Conservation (phyloP, 1,140 invertebrate genomes). For the Drosophila mayri region DNA sequence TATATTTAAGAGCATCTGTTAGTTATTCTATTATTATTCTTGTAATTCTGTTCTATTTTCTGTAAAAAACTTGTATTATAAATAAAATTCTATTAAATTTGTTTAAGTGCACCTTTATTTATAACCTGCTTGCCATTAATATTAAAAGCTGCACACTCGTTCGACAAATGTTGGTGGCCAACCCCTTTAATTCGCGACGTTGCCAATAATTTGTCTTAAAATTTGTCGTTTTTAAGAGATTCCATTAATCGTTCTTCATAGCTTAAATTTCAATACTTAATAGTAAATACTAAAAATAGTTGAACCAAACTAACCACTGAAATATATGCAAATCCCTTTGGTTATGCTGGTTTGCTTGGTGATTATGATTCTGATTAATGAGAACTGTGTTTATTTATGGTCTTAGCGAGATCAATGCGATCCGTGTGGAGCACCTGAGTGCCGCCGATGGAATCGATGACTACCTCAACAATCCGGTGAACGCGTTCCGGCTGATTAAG, state of each 20-base stretch:
- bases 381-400: conserved; percentile 16
- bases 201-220: conserved; percentile 3
- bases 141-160: background rate
- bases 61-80: too few relatives aligned
- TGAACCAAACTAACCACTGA: conserved; percentile 18
- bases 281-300: conserved; percentile 7
- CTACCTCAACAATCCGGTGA: conserved; percentile 97
- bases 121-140: conserved; percentile 4
- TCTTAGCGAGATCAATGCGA: conserved; percentile 88
- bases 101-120: background rate
- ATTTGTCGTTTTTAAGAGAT: conserved; percentile 1
- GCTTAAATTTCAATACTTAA: background rate
- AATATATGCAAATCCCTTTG: conserved; percentile 41
- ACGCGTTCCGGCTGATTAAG: conserved; percentile 98
- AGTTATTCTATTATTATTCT: background rate
- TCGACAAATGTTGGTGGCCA: conserved; percentile 2
- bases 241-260: background rate
- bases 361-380: conserved; percentile 57
- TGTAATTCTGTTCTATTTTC: too few relatives aligned
- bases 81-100: background rate
- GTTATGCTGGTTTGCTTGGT: conserved; percentile 18
- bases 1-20: background rate
- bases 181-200: conserved; percentile 3
- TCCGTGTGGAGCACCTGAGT: conserved; percentile 90
- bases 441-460: conserved; percentile 92